Evolutionary conservation across 2,888 invertebrate genomes (phyloP), one percentile per base, ranked within the genome.

Genomic region (Epiblema foenella): DNA sequence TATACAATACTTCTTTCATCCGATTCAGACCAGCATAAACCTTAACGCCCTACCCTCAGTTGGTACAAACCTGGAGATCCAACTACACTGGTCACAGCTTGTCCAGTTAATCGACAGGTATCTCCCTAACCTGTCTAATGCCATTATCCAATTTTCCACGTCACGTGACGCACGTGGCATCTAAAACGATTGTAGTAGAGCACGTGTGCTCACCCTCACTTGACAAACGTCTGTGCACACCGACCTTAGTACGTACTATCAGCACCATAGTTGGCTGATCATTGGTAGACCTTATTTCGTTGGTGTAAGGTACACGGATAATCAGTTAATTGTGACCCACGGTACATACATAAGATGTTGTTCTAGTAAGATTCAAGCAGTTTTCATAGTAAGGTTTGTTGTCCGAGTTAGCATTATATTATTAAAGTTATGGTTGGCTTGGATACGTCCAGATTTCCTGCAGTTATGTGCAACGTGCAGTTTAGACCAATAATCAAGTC

Each of bases 351-450:
- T 60, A 11, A 12, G 24, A 60, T 46, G 60, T 60, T 46, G 5
- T 59, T 46, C 20, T 59, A 24, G 10, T 24, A 15, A 15, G 15
- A 15, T 0, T 8, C n/a, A 42, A 10, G n/a, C 46, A 12, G 24
- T 37, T 7, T 5, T 33, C 8, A 8, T 46, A 39, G 39, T 39
- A 42, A 42, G 42, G n/a, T n/a, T 46, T 46, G 46, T 15, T 4
- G 46, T n/a, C 46, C n/a, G 46, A 15, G n/a, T n/a, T 8, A n/a
- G 60, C 24, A 24, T 60, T 58, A 12, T 18, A 18, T 37, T 39
- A 39, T 39, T 59, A 20, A 18, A 46, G 60, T 46, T 46, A 60
- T 59, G 58, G 39, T 18, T 58, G n/a, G n/a, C n/a, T n/a, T n/a
- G 15, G 46, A 29, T 10, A 9, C 42, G 60, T 60, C 24, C 1